Percentiles rank a stretch among this genome's conserved stretches.
These are phyloP conservation scores for Cygnus olor DNA, from an alignment of 2,797 vertebrate genomes.

Conservation along the genomic window DNA sequence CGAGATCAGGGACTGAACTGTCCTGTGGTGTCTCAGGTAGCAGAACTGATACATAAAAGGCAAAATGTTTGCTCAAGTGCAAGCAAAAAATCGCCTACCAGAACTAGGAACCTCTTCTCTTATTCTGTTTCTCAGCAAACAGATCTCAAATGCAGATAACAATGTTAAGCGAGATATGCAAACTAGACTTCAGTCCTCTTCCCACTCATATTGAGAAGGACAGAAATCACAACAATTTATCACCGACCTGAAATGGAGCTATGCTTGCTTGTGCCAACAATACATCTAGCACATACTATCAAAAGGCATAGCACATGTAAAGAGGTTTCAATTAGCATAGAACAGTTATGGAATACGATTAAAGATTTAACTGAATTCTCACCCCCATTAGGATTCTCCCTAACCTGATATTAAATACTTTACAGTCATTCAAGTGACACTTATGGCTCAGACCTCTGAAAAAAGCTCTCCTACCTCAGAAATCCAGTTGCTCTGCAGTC, in stretches of 20 bases:
- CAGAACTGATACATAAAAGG: neutral
- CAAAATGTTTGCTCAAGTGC: neutral
- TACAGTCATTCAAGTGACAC: neutral
- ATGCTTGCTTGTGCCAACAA: neutral
- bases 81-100: neutral
- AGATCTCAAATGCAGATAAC: neutral
- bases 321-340: neutral
- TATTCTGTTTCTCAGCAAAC: neutral
- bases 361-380: neutral
- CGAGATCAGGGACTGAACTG: neutral
- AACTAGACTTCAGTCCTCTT: neutral
- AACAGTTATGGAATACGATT: constrained; percentile 5
- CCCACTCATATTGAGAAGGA: neutral
- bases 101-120: neutral
- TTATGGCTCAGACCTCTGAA: constrained; percentile 38
- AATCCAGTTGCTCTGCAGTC: constrained; percentile 64
- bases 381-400: neutral
- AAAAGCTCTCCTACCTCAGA: constrained; percentile 64
- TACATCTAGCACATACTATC: neutral
- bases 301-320: neutral
- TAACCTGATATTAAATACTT: constrained; percentile 18
- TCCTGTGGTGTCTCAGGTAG: neutral
- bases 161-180: neutral
- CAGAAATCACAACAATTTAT: neutral
- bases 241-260: neutral